Base-by-base conservation (phyloP, 2,113 vertebrate species). In the Ranitomeya imitator region DNA sequence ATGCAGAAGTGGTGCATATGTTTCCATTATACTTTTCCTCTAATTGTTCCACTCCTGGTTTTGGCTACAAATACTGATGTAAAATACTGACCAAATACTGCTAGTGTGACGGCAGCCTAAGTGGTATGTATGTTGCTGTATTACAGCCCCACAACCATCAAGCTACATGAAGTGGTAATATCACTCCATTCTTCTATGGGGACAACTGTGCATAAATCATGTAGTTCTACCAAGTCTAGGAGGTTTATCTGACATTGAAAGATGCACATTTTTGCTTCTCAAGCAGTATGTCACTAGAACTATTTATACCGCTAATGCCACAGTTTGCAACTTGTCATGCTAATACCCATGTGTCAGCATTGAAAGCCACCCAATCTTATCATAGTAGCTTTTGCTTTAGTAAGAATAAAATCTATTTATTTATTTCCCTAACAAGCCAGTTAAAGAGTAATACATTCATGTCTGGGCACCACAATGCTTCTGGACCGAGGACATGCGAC, bases 401-500 rank as follows among this genome's bases (percentile, higher is more conserved):
- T 57, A 19, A 13, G n/a, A 55, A 23, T n/a, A 55, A 78, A 55
- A 55, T 54, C 77, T 57, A 12, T 12, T 79, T 26, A 79, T 54
- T 80, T 60, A 57, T 59, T 59, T 6, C 6, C 23, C 57, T 61
- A 2, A 26, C 61, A 45, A 61, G 79, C 23, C 45, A 23, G 60
- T 23, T 18, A 31, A 15, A 80, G 55, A 59, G 54, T 26, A 26
- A 79, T 14, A 7, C n/a, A 7, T 15, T 23, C 57, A 37, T 6
- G 26, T 61, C 23, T 61, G 79, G 74, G 18, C 85, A 60, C 31
- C 23, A 85, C 37, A 45, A 85, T 77, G 21, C 63, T 59, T 52
- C 59, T 78, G 55, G 45, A 45, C 59, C 26, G 59, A 63, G 13
- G 59, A 86, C 15, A 37, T 81, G 16, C 23, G 3, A 31, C 55